Evolutionary conservation across 2,113 vertebrate species (phyloP).

Genomic region (human (Homo sapiens)): DNA sequence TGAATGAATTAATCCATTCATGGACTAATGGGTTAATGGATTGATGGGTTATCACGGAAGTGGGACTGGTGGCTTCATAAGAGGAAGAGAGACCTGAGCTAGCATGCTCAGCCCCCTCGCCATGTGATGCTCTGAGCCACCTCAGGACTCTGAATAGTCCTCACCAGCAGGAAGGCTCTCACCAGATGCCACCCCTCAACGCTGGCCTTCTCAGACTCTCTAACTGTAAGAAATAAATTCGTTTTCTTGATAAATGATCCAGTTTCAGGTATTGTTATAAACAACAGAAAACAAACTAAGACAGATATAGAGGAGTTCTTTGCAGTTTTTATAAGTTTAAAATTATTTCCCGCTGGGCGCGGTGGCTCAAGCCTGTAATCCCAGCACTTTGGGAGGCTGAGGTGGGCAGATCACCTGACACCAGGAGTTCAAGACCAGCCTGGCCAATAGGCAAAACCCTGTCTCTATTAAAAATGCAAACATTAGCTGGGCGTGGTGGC

Average conservation of each 20-base stretch:
- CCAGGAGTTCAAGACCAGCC: no score
- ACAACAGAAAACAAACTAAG: neutral
- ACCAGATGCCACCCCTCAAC: no score
- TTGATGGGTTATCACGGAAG: neutral
- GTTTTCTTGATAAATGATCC: neutral
- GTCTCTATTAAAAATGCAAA: no score
- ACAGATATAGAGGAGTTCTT: neutral
- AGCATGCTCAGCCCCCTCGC: neutral
- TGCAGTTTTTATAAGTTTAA: neutral
- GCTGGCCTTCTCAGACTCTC: neutral
- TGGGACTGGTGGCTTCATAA: neutral
- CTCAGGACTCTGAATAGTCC: neutral
- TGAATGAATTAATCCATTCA: neutral
- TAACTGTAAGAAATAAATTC: neutral
- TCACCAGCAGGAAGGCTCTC: neutral
- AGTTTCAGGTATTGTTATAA: neutral
- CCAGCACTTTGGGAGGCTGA: no score
- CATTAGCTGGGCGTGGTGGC: no score
- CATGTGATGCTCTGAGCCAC: neutral
- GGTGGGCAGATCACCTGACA: no score
- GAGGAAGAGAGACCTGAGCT: neutral
- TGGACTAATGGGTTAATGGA: neutral
- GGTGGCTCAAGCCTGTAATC: no score
- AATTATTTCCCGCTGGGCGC: neutral
- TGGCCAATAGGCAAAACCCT: no score